phyloP scores from a whole-genome alignment of 2,888 invertebrate genomes.

The Drosophila multiciliata region DNA sequence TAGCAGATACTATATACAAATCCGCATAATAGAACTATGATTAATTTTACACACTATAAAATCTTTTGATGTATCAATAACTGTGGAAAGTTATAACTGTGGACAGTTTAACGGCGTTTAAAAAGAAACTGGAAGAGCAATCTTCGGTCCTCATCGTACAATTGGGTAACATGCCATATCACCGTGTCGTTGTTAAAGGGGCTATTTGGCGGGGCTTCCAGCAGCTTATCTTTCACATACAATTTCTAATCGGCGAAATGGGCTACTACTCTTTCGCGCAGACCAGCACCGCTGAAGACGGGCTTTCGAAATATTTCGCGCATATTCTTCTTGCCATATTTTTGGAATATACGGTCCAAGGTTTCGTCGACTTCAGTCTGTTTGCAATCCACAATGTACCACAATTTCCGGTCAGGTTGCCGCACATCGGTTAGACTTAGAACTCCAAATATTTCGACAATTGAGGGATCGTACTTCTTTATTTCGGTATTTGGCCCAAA shows the following conservation, averaged over 20 bases:
- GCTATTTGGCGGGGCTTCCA: slow-evolving; percentile 66
- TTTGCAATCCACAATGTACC: slow-evolving; percentile 64
- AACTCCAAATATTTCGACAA: slow-evolving; percentile 60
- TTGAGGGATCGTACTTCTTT: slow-evolving; percentile 30
- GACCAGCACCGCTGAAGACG: slow-evolving; percentile 54
- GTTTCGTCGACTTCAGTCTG: slow-evolving; percentile 62
- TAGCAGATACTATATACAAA: not conserved
- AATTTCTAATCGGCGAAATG: slow-evolving; percentile 56
- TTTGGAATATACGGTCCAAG: slow-evolving; percentile 50
- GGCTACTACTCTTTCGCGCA: slow-evolving; percentile 56
- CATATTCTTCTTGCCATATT: slow-evolving; percentile 68
- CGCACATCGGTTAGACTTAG: slow-evolving; percentile 48
- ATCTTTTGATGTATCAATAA: too few relatives aligned
- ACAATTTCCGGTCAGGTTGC: slow-evolving; percentile 61
- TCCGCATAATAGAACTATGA: not conserved
- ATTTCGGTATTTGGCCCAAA: slow-evolving; percentile 20
- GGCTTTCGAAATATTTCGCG: slow-evolving; percentile 64
- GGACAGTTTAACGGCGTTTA: slow-evolving; percentile 3
- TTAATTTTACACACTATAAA: not conserved
- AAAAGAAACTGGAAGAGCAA: slow-evolving; percentile 57
- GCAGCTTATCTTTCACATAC: slow-evolving; percentile 56
- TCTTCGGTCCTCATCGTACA: slow-evolving; percentile 53
- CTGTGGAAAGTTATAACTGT: too few relatives aligned
- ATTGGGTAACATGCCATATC: slow-evolving; percentile 38
- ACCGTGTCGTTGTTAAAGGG: slow-evolving; percentile 58